Evolutionary conservation across 1,140 invertebrate genomes (phyloP), one percentile per base, ranked within the genome.

Genomic region (Micrasema minimum): DNA sequence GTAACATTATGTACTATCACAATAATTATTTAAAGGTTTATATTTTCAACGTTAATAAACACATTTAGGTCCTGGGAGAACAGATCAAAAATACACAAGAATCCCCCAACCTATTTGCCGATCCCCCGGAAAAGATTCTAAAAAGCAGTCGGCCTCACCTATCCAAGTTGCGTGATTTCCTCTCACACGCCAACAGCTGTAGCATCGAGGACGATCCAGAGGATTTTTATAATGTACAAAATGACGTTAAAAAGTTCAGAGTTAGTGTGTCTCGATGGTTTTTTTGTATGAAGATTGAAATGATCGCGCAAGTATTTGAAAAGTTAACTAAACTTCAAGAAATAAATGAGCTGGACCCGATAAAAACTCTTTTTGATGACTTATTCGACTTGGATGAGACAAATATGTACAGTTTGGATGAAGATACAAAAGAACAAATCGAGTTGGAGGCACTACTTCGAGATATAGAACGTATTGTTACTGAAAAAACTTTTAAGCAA

Each of bases 171-270:
- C 11, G 46, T 4, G 16, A 50, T 3, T 50, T 1, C 46, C 20
- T 18, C 6, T 18, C 46, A 5, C 46, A 45, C 41, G 41, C 41
- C 14, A 45, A 16, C 41, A 12, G 2, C 41, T 16, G 2, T 11
- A 22, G 7, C 14, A 6, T 20, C 14, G 3, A 3, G 11, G 18
- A 22, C 2, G 9, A 50, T 4, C 2, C 26, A 7, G 26, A 31
- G 3, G 26, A 2, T 2, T 59, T 14, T 35, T 18, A 12, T 22
- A 38, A 59, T 12, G 18, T 59, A 18, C 55, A 59, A 18, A 59
- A 59, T 9, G 55, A 59, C 14, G 16, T 59, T 10, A 59, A 41
- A 4, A 59, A 59, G 22, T 16, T 59, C 12, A 35, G 55, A 18
- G 12, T 38, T 16, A 16, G 37, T n/a, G 38, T 59, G 9, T 16